Percentiles rank a stretch among this genome's conserved stretches.
Conservation (phyloP, 2,113 vertebrate genomes). For the Gymnorhina tibicen region DNA sequence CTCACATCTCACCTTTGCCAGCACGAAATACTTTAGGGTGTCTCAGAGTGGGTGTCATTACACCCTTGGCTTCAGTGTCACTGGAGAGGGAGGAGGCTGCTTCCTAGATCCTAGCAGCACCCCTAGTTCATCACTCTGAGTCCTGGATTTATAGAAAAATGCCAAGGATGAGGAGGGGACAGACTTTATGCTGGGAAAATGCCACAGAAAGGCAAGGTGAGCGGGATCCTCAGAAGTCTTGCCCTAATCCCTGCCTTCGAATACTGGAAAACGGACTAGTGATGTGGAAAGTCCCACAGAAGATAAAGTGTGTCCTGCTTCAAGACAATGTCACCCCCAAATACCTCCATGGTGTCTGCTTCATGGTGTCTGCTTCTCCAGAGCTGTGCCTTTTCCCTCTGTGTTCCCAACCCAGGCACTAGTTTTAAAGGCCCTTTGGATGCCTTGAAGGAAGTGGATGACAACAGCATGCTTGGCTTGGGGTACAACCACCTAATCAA, state of each 20-base stretch:
- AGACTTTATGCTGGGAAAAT: neutral
- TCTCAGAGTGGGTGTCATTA: neutral
- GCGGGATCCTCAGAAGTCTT: neutral
- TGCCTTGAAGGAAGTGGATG: conserved; percentile 65
- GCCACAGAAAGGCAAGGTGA: neutral
- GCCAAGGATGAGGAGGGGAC: neutral
- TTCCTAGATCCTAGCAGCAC: neutral
- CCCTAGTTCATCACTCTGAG: neutral
- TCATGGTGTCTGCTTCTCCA: neutral
- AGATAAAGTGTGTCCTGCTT: neutral
- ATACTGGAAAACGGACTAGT: neutral
- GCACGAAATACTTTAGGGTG: neutral
- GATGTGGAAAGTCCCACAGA: neutral
- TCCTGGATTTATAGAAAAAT: neutral
- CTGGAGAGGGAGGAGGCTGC: neutral
- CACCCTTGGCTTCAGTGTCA: neutral
- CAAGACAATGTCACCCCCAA: neutral
- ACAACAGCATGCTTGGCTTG: conserved; percentile 62
- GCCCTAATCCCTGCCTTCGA: neutral
- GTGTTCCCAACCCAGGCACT: conserved; percentile 58
- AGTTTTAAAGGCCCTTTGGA: conserved; percentile 66
- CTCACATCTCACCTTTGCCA: neutral
- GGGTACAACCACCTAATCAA: conserved; percentile 76
- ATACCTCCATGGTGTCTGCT: neutral
- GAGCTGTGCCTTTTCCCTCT: neutral